phyloP scores from a whole-genome alignment of 1,140 invertebrate species.

The Bombus superbus region DNA sequence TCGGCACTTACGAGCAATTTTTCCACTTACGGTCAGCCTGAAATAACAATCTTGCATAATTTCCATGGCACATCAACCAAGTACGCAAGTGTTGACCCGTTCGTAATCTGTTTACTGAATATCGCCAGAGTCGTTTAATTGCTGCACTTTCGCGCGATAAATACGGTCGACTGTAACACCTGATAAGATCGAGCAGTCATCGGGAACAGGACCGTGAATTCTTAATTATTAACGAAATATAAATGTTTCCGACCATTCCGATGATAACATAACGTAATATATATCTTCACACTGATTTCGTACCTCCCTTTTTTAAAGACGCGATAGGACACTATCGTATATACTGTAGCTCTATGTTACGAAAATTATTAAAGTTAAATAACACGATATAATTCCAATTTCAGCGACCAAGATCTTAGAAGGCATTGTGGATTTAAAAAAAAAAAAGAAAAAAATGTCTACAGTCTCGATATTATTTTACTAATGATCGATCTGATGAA shows the following conservation, averaged over 20 bases:
- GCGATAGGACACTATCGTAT: no score
- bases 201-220: neutral
- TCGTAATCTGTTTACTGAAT: constrained; percentile 62
- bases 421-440: no score
- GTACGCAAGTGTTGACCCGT: neutral
- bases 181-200: constrained; percentile 47
- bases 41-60: constrained; percentile 53
- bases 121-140: constrained; percentile 36
- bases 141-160: constrained; percentile 47
- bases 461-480: no score
- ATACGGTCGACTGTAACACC: constrained; percentile 43
- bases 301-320: neutral
- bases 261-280: constrained; percentile 31
- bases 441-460: no score
- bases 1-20: neutral
- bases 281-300: constrained; percentile 27
- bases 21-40: neutral
- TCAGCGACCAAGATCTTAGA: no score
- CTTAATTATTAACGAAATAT: neutral
- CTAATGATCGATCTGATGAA: no score
- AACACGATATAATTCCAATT: no score
- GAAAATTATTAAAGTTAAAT: no score
- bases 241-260: neutral
- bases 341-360: no score
- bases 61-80: neutral